phyloP scores from a whole-genome alignment of 1,140 invertebrate species.

The Drosophila kikkawai region DNA sequence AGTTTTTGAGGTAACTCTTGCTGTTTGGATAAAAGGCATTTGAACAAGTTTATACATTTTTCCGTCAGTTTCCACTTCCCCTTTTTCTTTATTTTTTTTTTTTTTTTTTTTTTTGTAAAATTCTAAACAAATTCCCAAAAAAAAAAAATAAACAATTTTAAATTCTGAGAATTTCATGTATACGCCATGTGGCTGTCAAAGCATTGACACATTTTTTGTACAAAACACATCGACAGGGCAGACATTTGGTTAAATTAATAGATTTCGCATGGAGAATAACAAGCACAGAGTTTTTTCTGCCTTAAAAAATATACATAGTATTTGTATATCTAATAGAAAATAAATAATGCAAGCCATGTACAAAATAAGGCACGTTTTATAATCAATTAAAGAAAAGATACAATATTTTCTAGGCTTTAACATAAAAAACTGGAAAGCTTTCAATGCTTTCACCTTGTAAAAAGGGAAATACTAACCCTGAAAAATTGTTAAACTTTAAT shows the following conservation, averaged over 20 bases:
- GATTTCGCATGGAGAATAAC: not conserved
- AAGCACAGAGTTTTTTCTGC: not conserved
- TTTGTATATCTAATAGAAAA: not conserved
- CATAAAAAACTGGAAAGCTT: not conserved
- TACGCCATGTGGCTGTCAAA: conserved; percentile 2
- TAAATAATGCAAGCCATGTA: not conserved
- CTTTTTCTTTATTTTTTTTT: no score
- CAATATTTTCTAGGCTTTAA: not conserved
- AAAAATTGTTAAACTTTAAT: no score
- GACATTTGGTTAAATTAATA: conserved; percentile 5
- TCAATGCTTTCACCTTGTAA: not conserved
- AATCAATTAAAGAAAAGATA: not conserved
- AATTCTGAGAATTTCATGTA: conserved; percentile 5
- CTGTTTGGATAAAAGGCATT: not conserved
- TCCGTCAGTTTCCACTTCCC: not conserved
- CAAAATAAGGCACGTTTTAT: not conserved
- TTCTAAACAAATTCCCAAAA: not conserved
- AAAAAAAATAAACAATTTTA: not conserved
- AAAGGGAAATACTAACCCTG: not conserved
- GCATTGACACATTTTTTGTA: conserved; percentile 18
- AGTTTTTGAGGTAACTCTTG: not conserved
- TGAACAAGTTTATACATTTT: not conserved
- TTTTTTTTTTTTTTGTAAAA: not conserved
- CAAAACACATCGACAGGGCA: conserved; percentile 33
- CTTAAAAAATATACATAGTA: no score